Conservation (phyloP, 2,888 invertebrate species). For the Nipponacmea schrenckii region DNA sequence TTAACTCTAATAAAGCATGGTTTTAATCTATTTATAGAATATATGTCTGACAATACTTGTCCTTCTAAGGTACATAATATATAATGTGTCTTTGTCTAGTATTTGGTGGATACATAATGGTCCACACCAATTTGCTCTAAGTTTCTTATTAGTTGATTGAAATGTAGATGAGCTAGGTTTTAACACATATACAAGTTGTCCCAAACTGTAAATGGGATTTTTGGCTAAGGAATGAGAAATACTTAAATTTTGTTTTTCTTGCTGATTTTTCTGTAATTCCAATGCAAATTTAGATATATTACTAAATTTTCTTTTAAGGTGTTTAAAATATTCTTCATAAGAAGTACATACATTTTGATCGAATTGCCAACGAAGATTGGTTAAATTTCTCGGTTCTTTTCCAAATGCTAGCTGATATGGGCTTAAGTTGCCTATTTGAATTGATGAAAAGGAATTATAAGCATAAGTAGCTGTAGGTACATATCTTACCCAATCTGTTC, state of each 20-base stretch:
- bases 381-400: neutral
- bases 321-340: neutral
- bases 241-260: neutral
- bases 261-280: neutral
- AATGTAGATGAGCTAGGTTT: neutral
- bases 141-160: neutral
- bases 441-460: neutral
- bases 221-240: neutral
- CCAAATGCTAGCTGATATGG: slow-evolving; percentile 5
- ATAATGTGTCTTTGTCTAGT: neutral
- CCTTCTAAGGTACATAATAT: neutral
- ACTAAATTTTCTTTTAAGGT: neutral
- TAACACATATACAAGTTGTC: neutral
- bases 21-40: neutral
- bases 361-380: neutral
- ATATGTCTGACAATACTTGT: neutral
- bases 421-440: neutral
- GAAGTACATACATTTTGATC: neutral
- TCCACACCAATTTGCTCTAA: neutral
- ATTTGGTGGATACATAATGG: neutral
- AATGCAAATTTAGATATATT: neutral
- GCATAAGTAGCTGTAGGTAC: neutral
- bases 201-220: neutral
- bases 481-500: neutral
- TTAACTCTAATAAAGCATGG: neutral